Conservation (phyloP, 2,888 invertebrate genomes). For the Sussaba pulchella region DNA sequence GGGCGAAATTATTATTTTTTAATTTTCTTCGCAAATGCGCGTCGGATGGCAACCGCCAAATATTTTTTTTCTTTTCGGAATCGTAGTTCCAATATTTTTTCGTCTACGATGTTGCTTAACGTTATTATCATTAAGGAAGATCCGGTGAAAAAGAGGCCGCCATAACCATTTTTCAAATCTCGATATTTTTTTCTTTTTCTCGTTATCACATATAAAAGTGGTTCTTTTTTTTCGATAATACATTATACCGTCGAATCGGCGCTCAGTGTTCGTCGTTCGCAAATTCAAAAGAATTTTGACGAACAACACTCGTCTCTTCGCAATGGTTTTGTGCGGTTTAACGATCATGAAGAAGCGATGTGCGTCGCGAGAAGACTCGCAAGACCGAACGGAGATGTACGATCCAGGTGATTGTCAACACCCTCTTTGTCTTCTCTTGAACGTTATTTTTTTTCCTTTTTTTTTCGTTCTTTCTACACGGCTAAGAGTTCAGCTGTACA, state of each 20-base stretch:
- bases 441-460: slow-evolving; percentile 10
- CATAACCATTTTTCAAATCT: slow-evolving; percentile 19
- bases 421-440: slow-evolving; percentile 40
- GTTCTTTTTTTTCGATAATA: slow-evolving; percentile 36
- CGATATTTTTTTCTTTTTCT: slow-evolving; percentile 5
- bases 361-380: slow-evolving; percentile 32
- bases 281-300: slow-evolving; percentile 3
- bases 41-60: slow-evolving; percentile 20
- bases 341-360: slow-evolving; percentile 26
- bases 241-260: slow-evolving; percentile 19
- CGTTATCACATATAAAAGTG: slow-evolving; percentile 57
- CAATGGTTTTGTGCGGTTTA: slow-evolving; percentile 21
- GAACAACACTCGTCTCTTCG: too few relatives aligned
- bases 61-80: not conserved
- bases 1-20: slow-evolving; percentile 17
- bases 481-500: slow-evolving; percentile 33
- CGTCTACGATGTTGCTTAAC: slow-evolving; percentile 21
- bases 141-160: slow-evolving; percentile 55
- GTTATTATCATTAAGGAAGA: slow-evolving; percentile 47
- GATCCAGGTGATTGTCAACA: slow-evolving; percentile 57
- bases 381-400: slow-evolving; percentile 16
- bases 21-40: not conserved
- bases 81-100: slow-evolving; percentile 30
- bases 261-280: slow-evolving; percentile 6
- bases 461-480: slow-evolving; percentile 23